phyloP scores from a whole-genome alignment of 2,888 invertebrate species.

The Lamellibrachia satsuma region DNA sequence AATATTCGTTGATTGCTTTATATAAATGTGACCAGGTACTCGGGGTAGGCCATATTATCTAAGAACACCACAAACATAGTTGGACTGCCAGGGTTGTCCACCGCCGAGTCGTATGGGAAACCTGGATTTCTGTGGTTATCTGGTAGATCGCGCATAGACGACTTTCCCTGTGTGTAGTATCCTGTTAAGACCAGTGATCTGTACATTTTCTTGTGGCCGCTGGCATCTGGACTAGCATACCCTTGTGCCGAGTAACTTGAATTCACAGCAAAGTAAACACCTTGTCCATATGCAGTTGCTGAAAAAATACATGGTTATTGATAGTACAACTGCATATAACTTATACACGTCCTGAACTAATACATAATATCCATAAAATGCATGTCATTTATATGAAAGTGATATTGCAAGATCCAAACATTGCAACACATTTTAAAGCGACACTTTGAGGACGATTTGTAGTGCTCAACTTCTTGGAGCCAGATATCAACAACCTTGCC shows the following conservation, averaged over 20 bases:
- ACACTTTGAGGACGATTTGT: too few relatives aligned
- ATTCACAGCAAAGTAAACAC: constrained; percentile 26
- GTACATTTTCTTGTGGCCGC: not conserved
- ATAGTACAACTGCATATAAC: not conserved
- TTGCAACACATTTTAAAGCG: too few relatives aligned
- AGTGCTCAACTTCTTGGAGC: too few relatives aligned
- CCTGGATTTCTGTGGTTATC: not conserved
- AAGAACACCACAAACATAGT: not conserved
- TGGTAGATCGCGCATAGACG: not conserved
- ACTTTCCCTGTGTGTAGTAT: not conserved
- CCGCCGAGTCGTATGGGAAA: not conserved
- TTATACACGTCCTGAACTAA: not conserved
- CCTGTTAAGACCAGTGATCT: not conserved
- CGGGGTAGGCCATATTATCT: not conserved
- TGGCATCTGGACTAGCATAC: not conserved
- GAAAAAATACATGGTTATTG: not conserved
- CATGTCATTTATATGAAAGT: too few relatives aligned
- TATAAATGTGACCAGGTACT: not conserved
- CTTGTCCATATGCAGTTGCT: constrained; percentile 21
- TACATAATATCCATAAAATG: too few relatives aligned
- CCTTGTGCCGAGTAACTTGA: not conserved
- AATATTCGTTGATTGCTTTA: not conserved
- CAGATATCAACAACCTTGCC: too few relatives aligned
- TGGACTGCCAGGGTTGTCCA: not conserved
- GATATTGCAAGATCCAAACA: too few relatives aligned